Base-by-base conservation (phyloP, 2,888 invertebrate genomes). In the Eumacrocentrus americanus region DNA sequence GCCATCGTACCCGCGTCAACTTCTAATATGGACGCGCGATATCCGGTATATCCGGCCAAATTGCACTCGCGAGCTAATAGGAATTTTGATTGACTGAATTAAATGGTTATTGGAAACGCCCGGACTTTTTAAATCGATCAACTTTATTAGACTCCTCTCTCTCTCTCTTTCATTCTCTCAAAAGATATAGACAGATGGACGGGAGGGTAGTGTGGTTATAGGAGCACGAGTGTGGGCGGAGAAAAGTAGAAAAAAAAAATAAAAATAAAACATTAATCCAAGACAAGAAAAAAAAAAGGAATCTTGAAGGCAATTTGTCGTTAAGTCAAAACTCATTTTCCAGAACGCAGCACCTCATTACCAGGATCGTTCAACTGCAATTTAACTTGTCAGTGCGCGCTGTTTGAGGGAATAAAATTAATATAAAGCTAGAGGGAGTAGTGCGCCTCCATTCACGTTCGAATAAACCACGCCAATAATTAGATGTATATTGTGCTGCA, bases 1-100 rank as follows among this genome's bases (percentile, higher is more conserved):
- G n/a, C n/a, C n/a, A n/a, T n/a, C n/a, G n/a, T n/a, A n/a, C n/a
- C n/a, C n/a, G n/a, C n/a, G n/a, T n/a, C n/a, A n/a, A n/a, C n/a
- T n/a, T n/a, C n/a, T n/a, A n/a, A n/a, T n/a, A n/a, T n/a, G 53
- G 18, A 71, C 66, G 66, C 69, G 72, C 72, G 70, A 70, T 71
- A 73, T 72, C 72, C 73, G 68, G 68, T 75, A 72, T 72, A 76
- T 72, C 71, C 73, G 70, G 67, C 73, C 67, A 77, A 80, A 79
- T 78, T 77, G 77, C 73, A 72, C 75, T 74, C 68, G 73, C 68
- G 53, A 73, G 75, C 75, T 80, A 78, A 80, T 78, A 78, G 78
- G 75, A 76, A 79, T 79, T 79, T 79, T 79, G 80, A 80, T 80
- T 78, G 79, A 80, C 78, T 74, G 76, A 79, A 80, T 79, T 78